These are phyloP conservation scores for Trididemnum miniatum DNA, from an alignment of 23 tunicate genomes.

Conservation along the genomic window DNA sequence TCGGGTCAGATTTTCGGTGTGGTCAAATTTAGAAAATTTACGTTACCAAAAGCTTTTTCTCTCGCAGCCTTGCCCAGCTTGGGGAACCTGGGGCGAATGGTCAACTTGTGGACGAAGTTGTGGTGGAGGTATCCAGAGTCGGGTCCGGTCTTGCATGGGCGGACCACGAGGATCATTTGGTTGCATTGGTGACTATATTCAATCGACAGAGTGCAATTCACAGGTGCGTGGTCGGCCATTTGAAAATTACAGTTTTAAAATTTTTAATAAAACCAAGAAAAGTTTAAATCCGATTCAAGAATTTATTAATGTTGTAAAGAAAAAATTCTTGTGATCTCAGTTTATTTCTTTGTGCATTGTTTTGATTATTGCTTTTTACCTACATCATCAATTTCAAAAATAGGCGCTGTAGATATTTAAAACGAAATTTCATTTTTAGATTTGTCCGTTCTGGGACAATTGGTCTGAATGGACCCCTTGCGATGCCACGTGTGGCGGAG, in stretches of 20 bases:
- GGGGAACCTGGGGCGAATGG: conserved; percentile 71
- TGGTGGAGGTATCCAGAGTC: conserved; percentile 66
- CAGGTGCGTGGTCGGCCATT: conserved; percentile 34
- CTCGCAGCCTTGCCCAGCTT: conserved; percentile 70
- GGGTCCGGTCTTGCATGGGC: conserved; percentile 47
- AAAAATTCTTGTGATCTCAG: too few relatives aligned
- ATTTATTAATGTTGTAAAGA: too few relatives aligned
- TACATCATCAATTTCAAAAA: too few relatives aligned
- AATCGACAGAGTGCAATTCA: conserved; percentile 34
- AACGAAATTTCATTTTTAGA: conserved; percentile 11
- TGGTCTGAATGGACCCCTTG: conserved; percentile 74
- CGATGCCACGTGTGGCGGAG: conserved; percentile 66
- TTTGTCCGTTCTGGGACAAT: conserved; percentile 83
- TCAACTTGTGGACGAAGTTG: conserved; percentile 63
- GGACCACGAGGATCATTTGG: conserved; percentile 55
- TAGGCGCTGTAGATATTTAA: too few relatives aligned
- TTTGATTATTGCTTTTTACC: too few relatives aligned
- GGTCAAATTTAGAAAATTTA: too few relatives aligned
- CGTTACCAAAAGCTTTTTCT: too few relatives aligned
- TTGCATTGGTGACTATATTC: conserved; percentile 45
- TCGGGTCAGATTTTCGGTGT: too few relatives aligned
- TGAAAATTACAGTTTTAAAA: background rate
- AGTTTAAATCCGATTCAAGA: too few relatives aligned
- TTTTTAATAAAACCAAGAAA: too few relatives aligned
- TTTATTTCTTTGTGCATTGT: too few relatives aligned